These are phyloP conservation scores for Lates japonicus DNA, from an alignment of 2,797 vertebrate genomes.

Conservation along the genomic window DNA sequence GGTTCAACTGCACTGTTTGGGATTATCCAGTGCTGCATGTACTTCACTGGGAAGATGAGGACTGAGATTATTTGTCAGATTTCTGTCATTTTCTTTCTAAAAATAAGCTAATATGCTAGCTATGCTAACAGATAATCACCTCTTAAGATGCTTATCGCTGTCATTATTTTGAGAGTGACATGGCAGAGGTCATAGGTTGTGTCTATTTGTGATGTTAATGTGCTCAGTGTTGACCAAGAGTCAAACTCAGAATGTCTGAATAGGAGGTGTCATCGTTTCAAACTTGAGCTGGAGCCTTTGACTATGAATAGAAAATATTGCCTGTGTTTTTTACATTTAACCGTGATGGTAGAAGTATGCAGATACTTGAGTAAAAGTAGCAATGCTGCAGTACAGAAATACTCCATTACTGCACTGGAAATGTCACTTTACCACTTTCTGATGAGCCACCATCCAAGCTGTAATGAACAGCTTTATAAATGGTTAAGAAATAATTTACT, in stretches of 20 bases:
- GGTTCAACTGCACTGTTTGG: neutral
- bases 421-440: too few species aligned
- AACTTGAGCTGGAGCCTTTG: neutral
- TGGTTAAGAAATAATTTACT: too few species aligned
- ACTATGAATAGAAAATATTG: neutral
- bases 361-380: neutral
- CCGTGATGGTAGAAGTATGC: neutral
- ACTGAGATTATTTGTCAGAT: neutral
- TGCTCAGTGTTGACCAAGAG: neutral
- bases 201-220: conserved; percentile 22
- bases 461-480: too few species aligned
- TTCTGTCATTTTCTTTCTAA: conserved; percentile 3
- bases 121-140: conserved; percentile 19
- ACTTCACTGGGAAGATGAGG: neutral
- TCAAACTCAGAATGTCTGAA: conserved; percentile 5
- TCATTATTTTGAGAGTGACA: conserved; percentile 22
- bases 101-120: neutral
- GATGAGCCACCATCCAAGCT: too few species aligned
- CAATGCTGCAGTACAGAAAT: neutral
- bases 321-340: neutral
- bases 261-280: neutral
- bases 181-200: conserved; percentile 22
- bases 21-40: neutral
- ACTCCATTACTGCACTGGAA: too few species aligned
- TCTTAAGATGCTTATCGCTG: conserved; percentile 28